Conservation (phyloP, 2,113 vertebrate genomes). For the Zosterops borbonicus region DNA sequence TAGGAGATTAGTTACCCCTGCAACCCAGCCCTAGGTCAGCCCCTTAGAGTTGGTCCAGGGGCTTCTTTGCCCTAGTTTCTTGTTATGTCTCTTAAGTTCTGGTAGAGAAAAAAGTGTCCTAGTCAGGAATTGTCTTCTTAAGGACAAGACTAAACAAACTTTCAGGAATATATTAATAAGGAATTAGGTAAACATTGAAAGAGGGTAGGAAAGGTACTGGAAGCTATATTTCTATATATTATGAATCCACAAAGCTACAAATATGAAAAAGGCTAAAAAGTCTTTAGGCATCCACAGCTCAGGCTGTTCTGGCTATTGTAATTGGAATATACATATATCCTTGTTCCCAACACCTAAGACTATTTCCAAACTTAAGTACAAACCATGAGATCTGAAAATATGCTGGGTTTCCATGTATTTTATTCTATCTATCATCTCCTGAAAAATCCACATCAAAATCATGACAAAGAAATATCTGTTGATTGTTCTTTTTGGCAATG, state of each 20-base stretch:
- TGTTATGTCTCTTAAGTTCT: not conserved
- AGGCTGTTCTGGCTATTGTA: not conserved
- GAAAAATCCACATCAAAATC: not conserved
- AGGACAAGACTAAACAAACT: not conserved
- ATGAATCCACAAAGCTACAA: not conserved
- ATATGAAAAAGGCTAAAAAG: not conserved
- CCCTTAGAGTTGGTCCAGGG: not conserved
- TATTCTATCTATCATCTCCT: accelerated
- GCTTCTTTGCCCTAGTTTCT: not conserved
- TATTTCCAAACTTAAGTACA: not conserved
- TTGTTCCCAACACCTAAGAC: not conserved
- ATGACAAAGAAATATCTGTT: not conserved
- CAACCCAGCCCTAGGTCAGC: not conserved
- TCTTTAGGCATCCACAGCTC: not conserved
- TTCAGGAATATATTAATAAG: not conserved
- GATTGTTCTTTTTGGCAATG: not conserved
- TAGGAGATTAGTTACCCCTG: not conserved
- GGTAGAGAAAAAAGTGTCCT: not conserved
- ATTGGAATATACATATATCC: not conserved
- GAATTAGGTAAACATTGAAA: not conserved
- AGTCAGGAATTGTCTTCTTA: not conserved
- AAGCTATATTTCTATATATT: not conserved
- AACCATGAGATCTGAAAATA: not conserved
- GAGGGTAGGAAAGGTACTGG: not conserved
- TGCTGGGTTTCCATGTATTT: not conserved